Conservation (phyloP, 2,113 vertebrate genomes). For the Corythoichthys haematopterus region DNA sequence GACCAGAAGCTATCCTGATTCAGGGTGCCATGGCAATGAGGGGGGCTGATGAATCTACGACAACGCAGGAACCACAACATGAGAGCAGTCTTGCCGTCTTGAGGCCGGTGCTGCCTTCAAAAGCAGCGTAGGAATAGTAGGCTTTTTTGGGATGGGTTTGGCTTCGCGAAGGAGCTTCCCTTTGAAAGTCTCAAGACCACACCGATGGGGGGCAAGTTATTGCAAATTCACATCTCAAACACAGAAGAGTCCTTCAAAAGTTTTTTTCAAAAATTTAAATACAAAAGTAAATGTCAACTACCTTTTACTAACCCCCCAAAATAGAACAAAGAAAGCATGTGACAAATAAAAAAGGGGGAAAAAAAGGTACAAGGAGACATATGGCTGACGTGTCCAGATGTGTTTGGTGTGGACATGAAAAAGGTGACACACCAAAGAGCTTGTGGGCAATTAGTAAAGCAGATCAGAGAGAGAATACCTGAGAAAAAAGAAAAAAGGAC, state of each 20-base stretch:
- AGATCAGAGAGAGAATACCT: constrained; percentile 95
- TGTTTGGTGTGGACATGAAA: constrained; percentile 76
- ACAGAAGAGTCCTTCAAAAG: constrained; percentile 55
- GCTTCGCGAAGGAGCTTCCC: constrained; percentile 29
- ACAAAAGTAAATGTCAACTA: constrained; percentile 1
- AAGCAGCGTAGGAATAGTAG: constrained; percentile 59
- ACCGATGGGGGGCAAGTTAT: constrained; percentile 17
- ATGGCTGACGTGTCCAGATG: constrained; percentile 67
- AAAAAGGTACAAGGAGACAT: constrained; percentile 58
- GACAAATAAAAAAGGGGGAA: constrained; percentile 51
- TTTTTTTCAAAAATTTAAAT: not conserved
- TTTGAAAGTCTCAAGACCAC: constrained; percentile 36
- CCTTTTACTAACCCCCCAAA: constrained; percentile 16
- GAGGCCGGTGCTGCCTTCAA: constrained; percentile 42
- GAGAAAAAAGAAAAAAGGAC: constrained; percentile 82
- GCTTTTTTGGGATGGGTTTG: constrained; percentile 55
- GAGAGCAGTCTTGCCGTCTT: constrained; percentile 64
- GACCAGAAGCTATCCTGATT: constrained; percentile 90
- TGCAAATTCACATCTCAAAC: constrained; percentile 44
- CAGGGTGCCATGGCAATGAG: constrained; percentile 74
- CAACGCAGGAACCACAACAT: constrained; percentile 80
- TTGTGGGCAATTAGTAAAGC: constrained; percentile 88
- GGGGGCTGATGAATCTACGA: constrained; percentile 87
- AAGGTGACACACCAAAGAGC: constrained; percentile 79
- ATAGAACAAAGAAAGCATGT: constrained; percentile 54